These are phyloP conservation scores for Perccottus glenii DNA, from an alignment of 2,113 vertebrate species.

Conservation along the genomic window DNA sequence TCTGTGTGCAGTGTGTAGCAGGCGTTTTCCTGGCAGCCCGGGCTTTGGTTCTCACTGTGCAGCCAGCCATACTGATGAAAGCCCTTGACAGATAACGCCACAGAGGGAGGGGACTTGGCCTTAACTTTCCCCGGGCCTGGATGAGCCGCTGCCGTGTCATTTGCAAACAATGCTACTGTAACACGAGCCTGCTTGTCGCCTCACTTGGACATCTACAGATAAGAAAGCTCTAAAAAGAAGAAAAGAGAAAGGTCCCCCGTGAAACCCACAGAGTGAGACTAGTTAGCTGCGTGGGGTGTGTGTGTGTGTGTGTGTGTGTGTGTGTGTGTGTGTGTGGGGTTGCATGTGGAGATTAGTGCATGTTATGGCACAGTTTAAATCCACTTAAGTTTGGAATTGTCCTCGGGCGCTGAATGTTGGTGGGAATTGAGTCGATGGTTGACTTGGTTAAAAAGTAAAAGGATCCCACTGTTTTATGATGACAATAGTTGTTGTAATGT, in stretches of 20 bases:
- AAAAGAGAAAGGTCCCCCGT: conserved; percentile 20
- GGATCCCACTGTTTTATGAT: too few relatives aligned
- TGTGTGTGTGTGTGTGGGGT: too few relatives aligned
- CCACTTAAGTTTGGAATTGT: conserved; percentile 49
- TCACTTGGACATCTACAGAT: conserved; percentile 44
- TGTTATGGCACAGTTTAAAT: conserved; percentile 47
- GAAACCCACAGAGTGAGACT: conserved; percentile 22
- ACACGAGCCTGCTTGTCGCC: conserved; percentile 20
- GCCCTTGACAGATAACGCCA: conserved; percentile 59
- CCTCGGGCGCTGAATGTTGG: conserved; percentile 7
- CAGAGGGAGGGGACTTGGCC: conserved; percentile 40
- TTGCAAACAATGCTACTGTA: conserved; percentile 37
- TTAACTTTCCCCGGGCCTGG: conserved; percentile 38
- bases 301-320: too few relatives aligned
- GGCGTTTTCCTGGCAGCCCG: conserved; percentile 54
- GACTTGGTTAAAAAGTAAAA: background rate
- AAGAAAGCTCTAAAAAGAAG: conserved; percentile 30
- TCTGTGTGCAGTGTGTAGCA: conserved; percentile 32
- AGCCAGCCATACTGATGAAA: conserved; percentile 56
- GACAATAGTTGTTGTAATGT: too few relatives aligned
- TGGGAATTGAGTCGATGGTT: conserved; percentile 7
- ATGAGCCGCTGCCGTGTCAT: conserved; percentile 44
- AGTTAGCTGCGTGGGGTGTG: conserved; percentile 37
- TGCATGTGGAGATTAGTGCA: conserved; percentile 47
- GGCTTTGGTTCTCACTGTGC: conserved; percentile 61